A percentile compares a stretch with the other conserved stretches of the same genome.
These are phyloP conservation scores for Lithophane semibrunnea DNA, from an alignment of 2,888 invertebrate species.

Conservation along the genomic window DNA sequence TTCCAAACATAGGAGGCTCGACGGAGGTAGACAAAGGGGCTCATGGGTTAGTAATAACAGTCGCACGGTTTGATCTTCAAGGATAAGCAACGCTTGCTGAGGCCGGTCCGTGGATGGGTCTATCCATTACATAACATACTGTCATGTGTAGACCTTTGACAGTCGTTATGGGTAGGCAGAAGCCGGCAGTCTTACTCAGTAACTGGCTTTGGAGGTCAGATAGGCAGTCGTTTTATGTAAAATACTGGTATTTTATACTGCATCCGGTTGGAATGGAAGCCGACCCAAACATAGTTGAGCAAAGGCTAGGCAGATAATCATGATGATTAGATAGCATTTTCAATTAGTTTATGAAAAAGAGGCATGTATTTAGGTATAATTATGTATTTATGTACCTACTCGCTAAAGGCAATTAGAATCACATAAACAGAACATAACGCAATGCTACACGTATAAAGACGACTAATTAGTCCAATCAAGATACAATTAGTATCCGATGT, in stretches of 20 bases:
- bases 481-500: slow-evolving; percentile 43
- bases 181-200: not conserved
- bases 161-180: not conserved
- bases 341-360: not conserved
- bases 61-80: not conserved
- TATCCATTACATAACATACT: not conserved
- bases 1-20: not conserved
- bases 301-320: not conserved
- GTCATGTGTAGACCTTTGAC: not conserved
- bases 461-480: slow-evolving; percentile 47
- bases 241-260: not conserved
- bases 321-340: not conserved
- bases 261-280: not conserved
- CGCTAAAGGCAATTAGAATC: slow-evolving; percentile 19
- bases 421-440: slow-evolving; percentile 17
- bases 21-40: not conserved
- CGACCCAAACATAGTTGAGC: not conserved
- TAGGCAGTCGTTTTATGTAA: not conserved
- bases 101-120: not conserved
- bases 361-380: not conserved
- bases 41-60: not conserved
- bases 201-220: too few species aligned
- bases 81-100: not conserved
- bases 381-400: not conserved
- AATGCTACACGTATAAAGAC: slow-evolving; percentile 11